Percentiles rank a stretch among this genome's conserved stretches.
phyloP scores from a whole-genome alignment of 2,888 invertebrate species.

The Dysmachus trigonus region DNA sequence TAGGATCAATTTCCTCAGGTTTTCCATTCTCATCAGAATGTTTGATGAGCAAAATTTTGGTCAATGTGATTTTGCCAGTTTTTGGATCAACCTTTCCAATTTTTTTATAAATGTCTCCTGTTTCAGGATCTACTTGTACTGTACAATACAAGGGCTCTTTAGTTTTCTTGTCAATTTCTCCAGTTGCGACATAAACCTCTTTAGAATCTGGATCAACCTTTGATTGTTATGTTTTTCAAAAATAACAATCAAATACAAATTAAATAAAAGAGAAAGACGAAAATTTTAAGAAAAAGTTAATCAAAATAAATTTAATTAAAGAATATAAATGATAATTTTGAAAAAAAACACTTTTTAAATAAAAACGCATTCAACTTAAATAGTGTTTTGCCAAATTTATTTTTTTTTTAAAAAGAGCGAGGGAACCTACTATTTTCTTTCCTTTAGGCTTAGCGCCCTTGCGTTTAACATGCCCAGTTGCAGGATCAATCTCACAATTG shows the following conservation, averaged over 20 bases:
- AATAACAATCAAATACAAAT: neutral
- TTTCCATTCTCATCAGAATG: conserved; percentile 76
- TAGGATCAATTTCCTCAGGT: conserved; percentile 77
- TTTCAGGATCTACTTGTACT: conserved; percentile 76
- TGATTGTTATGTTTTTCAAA: conserved; percentile 65
- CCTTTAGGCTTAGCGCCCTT: neutral
- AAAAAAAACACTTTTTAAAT: neutral
- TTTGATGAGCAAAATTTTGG: conserved; percentile 74
- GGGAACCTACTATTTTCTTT: neutral
- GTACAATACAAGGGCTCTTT: conserved; percentile 74
- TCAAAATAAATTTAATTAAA: neutral
- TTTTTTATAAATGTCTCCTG: conserved; percentile 78
- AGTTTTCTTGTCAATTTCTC: conserved; percentile 70
- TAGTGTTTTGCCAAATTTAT: neutral
- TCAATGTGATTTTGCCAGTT: conserved; percentile 74
- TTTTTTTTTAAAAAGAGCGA: neutral
- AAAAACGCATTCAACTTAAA: neutral
- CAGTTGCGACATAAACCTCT: conserved; percentile 76
- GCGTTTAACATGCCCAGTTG: neutral
- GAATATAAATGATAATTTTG: neutral
- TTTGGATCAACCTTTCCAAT: conserved; percentile 76
- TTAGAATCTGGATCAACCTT: conserved; percentile 75
- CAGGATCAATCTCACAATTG: neutral
- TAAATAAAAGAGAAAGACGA: neutral
- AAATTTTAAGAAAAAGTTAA: neutral